Conservation (phyloP, 23 tunicate species). For the Corella eumyota region DNA sequence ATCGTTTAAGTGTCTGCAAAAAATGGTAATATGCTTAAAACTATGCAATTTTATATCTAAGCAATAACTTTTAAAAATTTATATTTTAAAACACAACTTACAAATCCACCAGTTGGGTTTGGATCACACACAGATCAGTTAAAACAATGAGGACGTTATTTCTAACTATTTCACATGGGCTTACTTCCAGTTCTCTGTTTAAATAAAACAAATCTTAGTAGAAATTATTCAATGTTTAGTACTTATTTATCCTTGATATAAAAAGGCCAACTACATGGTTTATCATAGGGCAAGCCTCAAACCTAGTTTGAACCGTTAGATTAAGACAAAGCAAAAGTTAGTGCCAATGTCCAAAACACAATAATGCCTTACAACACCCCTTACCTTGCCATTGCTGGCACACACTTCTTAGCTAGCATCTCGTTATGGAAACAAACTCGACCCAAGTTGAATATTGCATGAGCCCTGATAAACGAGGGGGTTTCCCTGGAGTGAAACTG, state of each 20-base stretch:
- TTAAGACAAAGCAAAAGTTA: too few relatives aligned
- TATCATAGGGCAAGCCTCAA: too few relatives aligned
- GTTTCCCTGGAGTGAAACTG: constrained; percentile 46
- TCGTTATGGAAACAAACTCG: constrained; percentile 51
- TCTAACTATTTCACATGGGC: constrained; percentile 29
- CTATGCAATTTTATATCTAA: background rate
- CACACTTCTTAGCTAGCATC: constrained; percentile 57
- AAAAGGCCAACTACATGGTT: too few relatives aligned
- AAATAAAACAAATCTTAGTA: background rate
- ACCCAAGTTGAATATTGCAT: constrained; percentile 67
- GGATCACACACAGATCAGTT: constrained; percentile 58
- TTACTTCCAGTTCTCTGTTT: constrained; percentile 44
- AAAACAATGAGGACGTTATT: constrained; percentile 53
- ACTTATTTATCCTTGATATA: too few relatives aligned
- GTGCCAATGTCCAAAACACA: too few relatives aligned
- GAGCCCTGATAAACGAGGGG: constrained; percentile 57
- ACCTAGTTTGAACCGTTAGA: too few relatives aligned
- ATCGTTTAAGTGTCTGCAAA: constrained; percentile 14
- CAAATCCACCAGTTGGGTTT: constrained; percentile 83
- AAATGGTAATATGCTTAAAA: too few relatives aligned
- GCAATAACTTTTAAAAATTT: background rate
- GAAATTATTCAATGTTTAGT: too few relatives aligned
- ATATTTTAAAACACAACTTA: too few relatives aligned
- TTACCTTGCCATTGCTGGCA: constrained; percentile 57
- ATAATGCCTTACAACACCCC: too few relatives aligned